Conservation (phyloP, 2,888 invertebrate genomes). For the Zaprionus obscuricornis region DNA sequence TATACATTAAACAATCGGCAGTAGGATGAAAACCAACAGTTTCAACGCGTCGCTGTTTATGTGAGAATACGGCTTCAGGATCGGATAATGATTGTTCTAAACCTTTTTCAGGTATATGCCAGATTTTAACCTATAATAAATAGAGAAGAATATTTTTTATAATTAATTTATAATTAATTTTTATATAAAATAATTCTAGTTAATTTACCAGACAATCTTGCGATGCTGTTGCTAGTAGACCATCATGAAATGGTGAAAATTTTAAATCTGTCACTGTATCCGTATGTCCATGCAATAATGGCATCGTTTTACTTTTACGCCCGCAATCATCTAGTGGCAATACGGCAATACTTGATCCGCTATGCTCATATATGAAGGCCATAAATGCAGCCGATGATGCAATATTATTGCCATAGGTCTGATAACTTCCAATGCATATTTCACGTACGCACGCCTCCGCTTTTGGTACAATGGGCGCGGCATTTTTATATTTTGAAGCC, state of each 20-base stretch:
- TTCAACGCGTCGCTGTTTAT: slow-evolving; percentile 93
- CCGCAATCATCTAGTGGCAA: slow-evolving; percentile 94
- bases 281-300: slow-evolving; percentile 92
- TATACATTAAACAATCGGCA: slow-evolving; percentile 94
- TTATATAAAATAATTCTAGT: too few relatives aligned
- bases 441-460: slow-evolving; percentile 95
- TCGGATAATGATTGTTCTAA: slow-evolving; percentile 90
- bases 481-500: slow-evolving; percentile 99
- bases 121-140: slow-evolving; percentile 90
- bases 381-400: slow-evolving; percentile 96
- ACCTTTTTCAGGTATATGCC: slow-evolving; percentile 94
- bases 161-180: too few relatives aligned
- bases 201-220: slow-evolving; percentile 91
- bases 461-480: slow-evolving; percentile 97
- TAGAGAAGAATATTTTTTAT: slow-evolving; percentile 12
- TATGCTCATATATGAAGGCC: slow-evolving; percentile 97
- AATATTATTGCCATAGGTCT: slow-evolving; percentile 97
- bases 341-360: slow-evolving; percentile 95
- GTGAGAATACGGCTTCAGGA: slow-evolving; percentile 91
- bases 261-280: slow-evolving; percentile 97
- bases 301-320: slow-evolving; percentile 94
- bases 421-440: slow-evolving; percentile 95
- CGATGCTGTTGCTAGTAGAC: slow-evolving; percentile 94
- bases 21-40: slow-evolving; percentile 96
- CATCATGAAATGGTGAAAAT: slow-evolving; percentile 98